A percentile compares a stretch with the other conserved stretches of the same genome.
These are phyloP conservation scores for Chaetorhynchus papuensis DNA, from an alignment of 2,113 vertebrate species.

Conservation along the genomic window DNA sequence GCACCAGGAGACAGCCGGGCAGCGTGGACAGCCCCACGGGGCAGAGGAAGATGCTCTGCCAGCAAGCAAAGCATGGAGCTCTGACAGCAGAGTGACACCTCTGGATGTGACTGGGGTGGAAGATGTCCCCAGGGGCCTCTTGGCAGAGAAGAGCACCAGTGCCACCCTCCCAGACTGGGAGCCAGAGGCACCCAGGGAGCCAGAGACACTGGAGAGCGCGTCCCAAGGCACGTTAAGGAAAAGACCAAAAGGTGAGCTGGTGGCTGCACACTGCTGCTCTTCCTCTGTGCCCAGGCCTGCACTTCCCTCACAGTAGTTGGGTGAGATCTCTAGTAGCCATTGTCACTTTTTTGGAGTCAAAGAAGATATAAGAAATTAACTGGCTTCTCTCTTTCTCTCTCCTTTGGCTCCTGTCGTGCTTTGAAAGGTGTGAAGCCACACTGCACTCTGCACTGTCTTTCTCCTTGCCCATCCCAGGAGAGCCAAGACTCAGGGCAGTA, in stretches of 20 bases:
- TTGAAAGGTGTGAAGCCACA: neutral
- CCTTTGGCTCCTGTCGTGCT: neutral
- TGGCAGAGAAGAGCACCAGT: neutral
- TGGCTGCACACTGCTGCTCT: neutral
- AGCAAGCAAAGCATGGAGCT: neutral
- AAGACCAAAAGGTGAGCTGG: slow-evolving; percentile 61
- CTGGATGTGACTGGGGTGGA: neutral
- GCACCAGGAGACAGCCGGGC: neutral
- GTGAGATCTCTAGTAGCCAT: neutral
- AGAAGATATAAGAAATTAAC: neutral
- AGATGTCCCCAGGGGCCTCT: neutral
- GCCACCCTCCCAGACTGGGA: neutral
- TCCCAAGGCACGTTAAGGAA: neutral
- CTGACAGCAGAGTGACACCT: neutral
- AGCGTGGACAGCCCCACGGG: neutral
- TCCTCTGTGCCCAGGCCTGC: neutral
- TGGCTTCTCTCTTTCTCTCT: neutral
- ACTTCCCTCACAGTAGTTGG: neutral
- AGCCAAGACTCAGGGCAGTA: neutral
- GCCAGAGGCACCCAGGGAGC: neutral
- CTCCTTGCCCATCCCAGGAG: neutral
- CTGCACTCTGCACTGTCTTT: neutral
- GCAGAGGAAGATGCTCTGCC: neutral
- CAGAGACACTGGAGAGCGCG: neutral
- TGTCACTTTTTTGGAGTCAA: neutral